Conservation (phyloP, 2,113 vertebrate genomes). For the Syngnathus scovelli region DNA sequence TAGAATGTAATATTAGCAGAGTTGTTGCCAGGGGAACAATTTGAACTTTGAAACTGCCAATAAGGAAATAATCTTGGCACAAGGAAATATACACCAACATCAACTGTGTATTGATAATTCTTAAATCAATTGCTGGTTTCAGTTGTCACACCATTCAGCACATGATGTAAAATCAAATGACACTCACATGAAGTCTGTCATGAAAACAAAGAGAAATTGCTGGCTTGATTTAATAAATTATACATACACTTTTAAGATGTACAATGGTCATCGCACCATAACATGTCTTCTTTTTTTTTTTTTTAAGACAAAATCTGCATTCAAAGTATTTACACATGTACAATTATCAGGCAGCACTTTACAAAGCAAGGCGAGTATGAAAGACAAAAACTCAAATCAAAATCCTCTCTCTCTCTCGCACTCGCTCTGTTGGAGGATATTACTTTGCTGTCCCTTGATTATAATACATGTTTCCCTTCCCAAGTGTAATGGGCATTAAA, state of each 20-base stretch:
- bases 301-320: conserved; percentile 72
- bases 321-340: conserved; percentile 90
- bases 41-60: no score
- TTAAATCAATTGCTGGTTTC: not conserved
- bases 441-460: conserved; percentile 31
- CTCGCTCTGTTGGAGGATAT: conserved; percentile 21
- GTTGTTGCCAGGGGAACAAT: not conserved
- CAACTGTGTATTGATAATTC: conserved; percentile 47
- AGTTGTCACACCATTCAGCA: no score
- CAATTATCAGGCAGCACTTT: conserved; percentile 81
- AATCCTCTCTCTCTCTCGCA: conserved; percentile 19
- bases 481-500: conserved; percentile 15
- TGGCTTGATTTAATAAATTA: conserved; percentile 99
- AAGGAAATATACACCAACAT: not conserved
- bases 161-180: not conserved
- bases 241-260: conserved; percentile 87
- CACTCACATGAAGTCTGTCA: not conserved
- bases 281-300: conserved; percentile 61
- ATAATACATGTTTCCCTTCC: conserved; percentile 32
- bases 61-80: not conserved
- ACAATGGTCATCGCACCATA: conserved; percentile 90
- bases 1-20: not conserved
- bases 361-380: conserved; percentile 67
- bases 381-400: conserved; percentile 43
- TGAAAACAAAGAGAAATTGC: conserved; percentile 62